Base-by-base conservation (phyloP, 2,797 vertebrate species). In the Periophthalmus magnuspinnatus region DNA sequence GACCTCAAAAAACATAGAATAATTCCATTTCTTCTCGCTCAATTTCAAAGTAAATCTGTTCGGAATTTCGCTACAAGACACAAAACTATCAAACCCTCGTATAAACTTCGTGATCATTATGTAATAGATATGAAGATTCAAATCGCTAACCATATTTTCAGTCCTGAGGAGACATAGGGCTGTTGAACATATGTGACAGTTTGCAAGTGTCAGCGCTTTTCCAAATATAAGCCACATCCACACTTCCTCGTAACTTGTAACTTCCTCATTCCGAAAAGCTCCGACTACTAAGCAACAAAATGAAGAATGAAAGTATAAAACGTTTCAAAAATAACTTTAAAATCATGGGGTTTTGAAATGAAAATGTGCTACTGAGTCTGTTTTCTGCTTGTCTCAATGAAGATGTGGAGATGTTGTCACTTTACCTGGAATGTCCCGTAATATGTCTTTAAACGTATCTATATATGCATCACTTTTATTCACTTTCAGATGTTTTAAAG, bases 181-280 rank as follows among this genome's bases (percentile, higher is more conserved):
- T 76, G 76, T 70, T 1, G 67, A 79, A 71, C 83, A 79, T 72
- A 80, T 82, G 83, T 71, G 71, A 59, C 41, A 58, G 71, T 82
- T 74, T 78, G 74, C 69, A 7, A 36, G 74, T 50, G 76, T 82
- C 83, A 77, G 83, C 78, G 62, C 2, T 58, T 84, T 81, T 82
- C 72, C 71, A 64, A 32, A 68, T 32, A 22, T 0, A 67, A 55
- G 34, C 8, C 5, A 65, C 52, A 71, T 48, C 59, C 68, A 65
- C 2, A 14, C 67, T 55, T 1, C 14, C 59, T 67, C 56, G 57
- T 69, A 64, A 59, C 68, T 71, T 17, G 61, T 47, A 28, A 64
- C 61, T 64, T 64, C 61, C 61, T 34, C 59, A 41, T 61, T 61
- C 59, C 59, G 11, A n/a, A n/a, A 0, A 61, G 17, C 59, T 41